These are phyloP conservation scores for Parazoanthus swiftii DNA, from an alignment of 92 coral and sea anemone genomes.

Conservation along the genomic window DNA sequence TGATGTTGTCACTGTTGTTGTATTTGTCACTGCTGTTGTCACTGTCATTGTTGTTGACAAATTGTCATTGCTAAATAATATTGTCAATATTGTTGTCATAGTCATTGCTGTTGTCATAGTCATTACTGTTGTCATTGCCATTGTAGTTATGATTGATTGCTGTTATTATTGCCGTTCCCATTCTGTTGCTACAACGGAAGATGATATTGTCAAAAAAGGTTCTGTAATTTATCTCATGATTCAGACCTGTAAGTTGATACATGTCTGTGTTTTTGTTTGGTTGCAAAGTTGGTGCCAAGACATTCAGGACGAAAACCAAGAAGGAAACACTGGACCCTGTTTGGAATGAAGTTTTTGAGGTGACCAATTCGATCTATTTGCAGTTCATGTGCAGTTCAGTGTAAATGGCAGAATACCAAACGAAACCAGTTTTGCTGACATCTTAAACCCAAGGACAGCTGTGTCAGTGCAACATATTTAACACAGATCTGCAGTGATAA, in stretches of 20 bases:
- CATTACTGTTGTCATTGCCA: background rate
- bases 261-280: background rate
- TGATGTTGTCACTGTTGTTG: background rate
- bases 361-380: conserved; percentile 17
- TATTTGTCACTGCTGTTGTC: background rate
- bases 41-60: background rate
- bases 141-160: no score
- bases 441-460: no score
- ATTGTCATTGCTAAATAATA: background rate
- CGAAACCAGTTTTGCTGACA: background rate
- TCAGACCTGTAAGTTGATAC: no score
- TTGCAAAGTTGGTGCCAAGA: conserved; percentile 84
- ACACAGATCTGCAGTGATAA: no score
- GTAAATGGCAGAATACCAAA: background rate
- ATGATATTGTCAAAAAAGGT: background rate
- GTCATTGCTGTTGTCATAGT: background rate
- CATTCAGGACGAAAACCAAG: conserved; percentile 83
- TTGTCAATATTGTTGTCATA: background rate
- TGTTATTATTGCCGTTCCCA: background rate
- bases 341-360: conserved; percentile 99
- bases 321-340: conserved; percentile 85
- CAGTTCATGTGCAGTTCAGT: background rate
- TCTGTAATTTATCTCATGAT: background rate
- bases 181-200: background rate
- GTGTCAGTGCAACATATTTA: no score